Evolutionary conservation across 2,113 vertebrate species (phyloP).

Genomic region (Chaetops frenatus): DNA sequence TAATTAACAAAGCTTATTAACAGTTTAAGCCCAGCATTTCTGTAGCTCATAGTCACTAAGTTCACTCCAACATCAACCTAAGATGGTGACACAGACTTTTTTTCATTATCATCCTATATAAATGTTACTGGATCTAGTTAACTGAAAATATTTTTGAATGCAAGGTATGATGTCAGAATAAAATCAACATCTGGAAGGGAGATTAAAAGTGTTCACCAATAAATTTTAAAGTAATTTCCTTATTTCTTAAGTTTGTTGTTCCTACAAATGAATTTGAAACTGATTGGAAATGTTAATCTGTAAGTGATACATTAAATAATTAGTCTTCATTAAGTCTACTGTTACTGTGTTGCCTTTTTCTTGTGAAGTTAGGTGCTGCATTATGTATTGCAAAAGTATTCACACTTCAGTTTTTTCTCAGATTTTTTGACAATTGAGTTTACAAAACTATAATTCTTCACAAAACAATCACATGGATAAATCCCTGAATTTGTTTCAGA

Average conservation of each 20-base stretch:
- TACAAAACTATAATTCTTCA: neutral
- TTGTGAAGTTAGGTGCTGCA: neutral
- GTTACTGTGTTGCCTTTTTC: neutral
- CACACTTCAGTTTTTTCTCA: neutral
- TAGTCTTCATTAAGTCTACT: neutral
- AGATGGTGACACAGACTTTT: neutral
- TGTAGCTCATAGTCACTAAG: neutral
- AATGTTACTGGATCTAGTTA: neutral
- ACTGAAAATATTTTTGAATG: neutral
- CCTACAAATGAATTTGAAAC: neutral
- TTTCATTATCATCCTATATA: neutral
- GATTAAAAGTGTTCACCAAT: neutral
- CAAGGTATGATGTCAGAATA: neutral
- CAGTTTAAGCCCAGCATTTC: neutral
- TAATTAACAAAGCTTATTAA: neutral
- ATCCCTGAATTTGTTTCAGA: neutral
- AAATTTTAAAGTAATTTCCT: neutral
- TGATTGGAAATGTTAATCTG: neutral
- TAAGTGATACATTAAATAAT: neutral
- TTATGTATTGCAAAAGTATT: neutral
- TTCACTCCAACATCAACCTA: neutral
- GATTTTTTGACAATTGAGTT: neutral
- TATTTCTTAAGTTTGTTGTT: neutral
- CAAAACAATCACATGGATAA: neutral
- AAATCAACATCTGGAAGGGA: neutral